A percentile compares a stretch with the other conserved stretches of the same genome.
Conservation (phyloP, 2,888 invertebrate genomes). For the Drosophila bunnanda region DNA sequence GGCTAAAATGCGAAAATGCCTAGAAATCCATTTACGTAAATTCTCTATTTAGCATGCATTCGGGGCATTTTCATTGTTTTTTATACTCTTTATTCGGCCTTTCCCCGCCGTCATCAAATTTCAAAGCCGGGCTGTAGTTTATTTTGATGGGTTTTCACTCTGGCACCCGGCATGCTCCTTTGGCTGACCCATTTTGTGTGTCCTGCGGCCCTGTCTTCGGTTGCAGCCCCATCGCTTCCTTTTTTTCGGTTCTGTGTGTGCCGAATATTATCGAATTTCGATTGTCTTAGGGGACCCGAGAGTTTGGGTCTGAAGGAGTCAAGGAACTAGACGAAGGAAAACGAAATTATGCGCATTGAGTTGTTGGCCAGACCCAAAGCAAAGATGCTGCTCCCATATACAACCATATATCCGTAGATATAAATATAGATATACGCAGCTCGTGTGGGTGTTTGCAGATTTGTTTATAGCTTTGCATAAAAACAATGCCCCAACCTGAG, state of each 20-base stretch:
- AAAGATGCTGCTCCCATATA: constrained; percentile 25
- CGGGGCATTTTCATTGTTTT: constrained; percentile 79
- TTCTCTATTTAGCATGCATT: constrained; percentile 82
- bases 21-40: constrained; percentile 82
- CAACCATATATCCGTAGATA: constrained; percentile 1
- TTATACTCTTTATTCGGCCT: constrained; percentile 50
- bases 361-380: constrained; percentile 13
- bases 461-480: constrained; percentile 38
- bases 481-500: constrained; percentile 11
- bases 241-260: constrained; percentile 6
- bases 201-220: constrained; percentile 38
- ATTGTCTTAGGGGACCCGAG: constrained; percentile 64
- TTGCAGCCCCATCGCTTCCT: constrained; percentile 38
- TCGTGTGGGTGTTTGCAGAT: constrained; percentile 15
- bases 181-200: constrained; percentile 49
- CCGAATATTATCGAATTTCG: constrained; percentile 76
- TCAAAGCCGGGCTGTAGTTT: constrained; percentile 68
- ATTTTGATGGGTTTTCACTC: constrained; percentile 64
- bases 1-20: constrained; percentile 76
- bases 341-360: constrained; percentile 47
- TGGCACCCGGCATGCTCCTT: constrained; percentile 42
- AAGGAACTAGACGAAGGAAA: constrained; percentile 36
- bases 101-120: constrained; percentile 66
- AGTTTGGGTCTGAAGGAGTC: background rate
- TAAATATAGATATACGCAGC: constrained; percentile 18